Base-by-base conservation (phyloP, 2,888 invertebrate genomes). In the Agriopis aurantiaria region DNA sequence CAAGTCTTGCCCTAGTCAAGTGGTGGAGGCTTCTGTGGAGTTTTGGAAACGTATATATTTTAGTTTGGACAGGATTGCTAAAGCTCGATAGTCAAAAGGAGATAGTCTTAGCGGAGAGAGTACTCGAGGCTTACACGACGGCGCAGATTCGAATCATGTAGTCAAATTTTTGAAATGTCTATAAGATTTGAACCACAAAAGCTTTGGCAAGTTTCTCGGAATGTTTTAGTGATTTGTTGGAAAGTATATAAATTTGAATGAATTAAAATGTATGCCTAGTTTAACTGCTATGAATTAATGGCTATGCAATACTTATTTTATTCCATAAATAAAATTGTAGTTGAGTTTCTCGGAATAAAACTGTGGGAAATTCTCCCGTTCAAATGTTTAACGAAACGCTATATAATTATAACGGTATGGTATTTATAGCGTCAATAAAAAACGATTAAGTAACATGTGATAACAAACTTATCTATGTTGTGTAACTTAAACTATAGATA, bases 351-450 rank as follows among this genome's bases (percentile, higher is more conserved):
- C 49, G 17, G 17, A 49, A 12, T 40, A 60, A 8, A 17, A 5
- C 48, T 56, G 57, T 68, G 67, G 56, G 67, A 68, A 61, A 17
- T 17, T 41, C 14, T 49, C 41, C 40, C 41, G 40, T 56, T 56
- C 52, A 61, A 69, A 69, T 69, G 57, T 65, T 65, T 69, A 56
- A 49, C 33, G 8, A 52, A 58, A 58, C 46, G 45, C 40, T 10
- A 48, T 11, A 57, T 63, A 68, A 33, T 40, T n/a, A 59, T 60
- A 69, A 53, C 69, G 69, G 64, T 45, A 5, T 12, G 3, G 3
- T n/a, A 48, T 62, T 70, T 70, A 70, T 65, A 62, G 62, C 61
- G 40, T 12, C 23, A 52, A 62, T 70, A 70, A 69, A 69, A 65
- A 40, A 40, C 40, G 45, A 52, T 59, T 23, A 56, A 68, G n/a